phyloP scores from a whole-genome alignment of 2,888 invertebrate genomes.

The Protodeltote pygarga region DNA sequence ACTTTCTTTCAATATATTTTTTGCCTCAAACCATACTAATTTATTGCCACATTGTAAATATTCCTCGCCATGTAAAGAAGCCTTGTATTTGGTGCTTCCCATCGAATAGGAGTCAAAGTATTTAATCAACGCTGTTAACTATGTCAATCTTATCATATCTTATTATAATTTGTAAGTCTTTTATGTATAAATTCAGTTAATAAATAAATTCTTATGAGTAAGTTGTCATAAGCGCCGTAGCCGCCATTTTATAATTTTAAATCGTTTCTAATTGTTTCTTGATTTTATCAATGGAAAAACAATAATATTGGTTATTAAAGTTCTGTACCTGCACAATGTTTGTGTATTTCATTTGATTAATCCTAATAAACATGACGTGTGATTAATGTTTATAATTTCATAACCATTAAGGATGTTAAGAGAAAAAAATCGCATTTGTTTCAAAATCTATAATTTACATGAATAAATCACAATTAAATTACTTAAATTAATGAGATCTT shows the following conservation, averaged over 20 bases:
- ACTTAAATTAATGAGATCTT: constrained; percentile 50
- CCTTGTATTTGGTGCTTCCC: constrained; percentile 29
- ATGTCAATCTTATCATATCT: constrained; percentile 17
- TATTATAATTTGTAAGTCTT: too few relatives aligned
- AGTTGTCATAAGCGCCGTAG: constrained; percentile 26
- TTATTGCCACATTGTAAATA: not conserved
- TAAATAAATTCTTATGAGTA: constrained; percentile 18
- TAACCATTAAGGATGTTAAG: too few relatives aligned
- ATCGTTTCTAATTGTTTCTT: constrained; percentile 26
- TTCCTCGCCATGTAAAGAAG: not conserved
- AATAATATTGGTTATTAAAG: constrained; percentile 46
- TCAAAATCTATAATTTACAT: too few relatives aligned
- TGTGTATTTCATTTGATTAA: constrained; percentile 8
- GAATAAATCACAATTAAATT: constrained; percentile 19
- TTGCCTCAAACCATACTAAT: not conserved
- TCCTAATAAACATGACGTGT: too few relatives aligned
- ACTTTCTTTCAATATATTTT: too few relatives aligned
- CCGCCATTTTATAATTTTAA: constrained; percentile 29
- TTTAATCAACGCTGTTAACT: constrained; percentile 19
- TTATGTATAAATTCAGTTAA: constrained; percentile 10
- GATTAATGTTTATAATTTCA: too few relatives aligned
- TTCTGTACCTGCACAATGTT: constrained; percentile 45
- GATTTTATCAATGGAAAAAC: constrained; percentile 24
- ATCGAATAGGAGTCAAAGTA: constrained; percentile 35
- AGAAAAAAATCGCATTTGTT: not conserved